Percentiles rank a stretch among this genome's conserved stretches.
Conservation (phyloP, 2,797 vertebrate genomes). For the Hydrocynus forskahlii region DNA sequence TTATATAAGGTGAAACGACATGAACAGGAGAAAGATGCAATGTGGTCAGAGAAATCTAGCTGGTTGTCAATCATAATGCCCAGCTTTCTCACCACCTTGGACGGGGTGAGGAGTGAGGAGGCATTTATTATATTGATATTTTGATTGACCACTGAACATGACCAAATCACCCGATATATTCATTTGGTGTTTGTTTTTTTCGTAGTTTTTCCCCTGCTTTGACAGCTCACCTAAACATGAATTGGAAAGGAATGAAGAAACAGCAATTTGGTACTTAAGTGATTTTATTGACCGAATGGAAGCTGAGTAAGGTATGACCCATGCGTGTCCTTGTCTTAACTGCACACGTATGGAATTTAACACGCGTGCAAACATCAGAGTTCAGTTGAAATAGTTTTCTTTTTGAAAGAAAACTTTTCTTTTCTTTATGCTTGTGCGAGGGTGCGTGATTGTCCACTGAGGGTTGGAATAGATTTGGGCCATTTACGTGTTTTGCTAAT, state of each 20-base stretch:
- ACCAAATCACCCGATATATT: neutral
- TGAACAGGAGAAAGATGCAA: too few relatives aligned
- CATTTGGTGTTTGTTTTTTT: conserved; percentile 1
- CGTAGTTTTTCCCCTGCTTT: neutral
- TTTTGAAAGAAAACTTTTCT: conserved; percentile 69
- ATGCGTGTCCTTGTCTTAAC: conserved; percentile 77
- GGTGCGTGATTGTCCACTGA: conserved; percentile 88
- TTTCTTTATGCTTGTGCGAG: conserved; percentile 83
- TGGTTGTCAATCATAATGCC: too few relatives aligned
- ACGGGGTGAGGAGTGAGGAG: too few relatives aligned
- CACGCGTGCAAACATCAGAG: conserved; percentile 79
- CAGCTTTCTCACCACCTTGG: too few relatives aligned
- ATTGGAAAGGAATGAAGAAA: conserved; percentile 66
- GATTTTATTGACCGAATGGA: conserved; percentile 33
- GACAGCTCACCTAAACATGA: conserved; percentile 69
- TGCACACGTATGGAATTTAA: conserved; percentile 78
- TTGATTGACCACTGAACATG: neutral
- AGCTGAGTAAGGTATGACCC: conserved; percentile 36
- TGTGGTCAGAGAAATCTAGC: too few relatives aligned
- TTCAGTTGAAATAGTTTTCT: conserved; percentile 84
- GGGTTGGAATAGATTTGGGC: conserved; percentile 89
- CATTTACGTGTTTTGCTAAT: conserved; percentile 89
- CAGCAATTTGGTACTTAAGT: conserved; percentile 21
- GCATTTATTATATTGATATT: too few relatives aligned
- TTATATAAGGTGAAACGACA: too few relatives aligned